Conservation (phyloP, 2,113 vertebrate genomes). For the Anoplopoma fimbria region DNA sequence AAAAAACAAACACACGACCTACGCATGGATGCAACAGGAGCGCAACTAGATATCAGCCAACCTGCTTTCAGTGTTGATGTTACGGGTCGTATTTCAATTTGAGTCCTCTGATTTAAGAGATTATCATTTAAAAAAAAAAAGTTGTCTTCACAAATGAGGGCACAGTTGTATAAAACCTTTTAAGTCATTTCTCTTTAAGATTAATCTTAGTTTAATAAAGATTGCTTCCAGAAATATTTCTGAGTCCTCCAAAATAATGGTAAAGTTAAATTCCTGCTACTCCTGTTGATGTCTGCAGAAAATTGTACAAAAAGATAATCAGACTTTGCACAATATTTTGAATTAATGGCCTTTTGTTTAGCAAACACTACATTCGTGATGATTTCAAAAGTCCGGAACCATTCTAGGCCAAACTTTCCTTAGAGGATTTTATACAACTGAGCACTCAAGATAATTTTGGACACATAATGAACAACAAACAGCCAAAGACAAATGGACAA, state of each 20-base stretch:
- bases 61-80: background rate
- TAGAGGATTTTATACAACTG: background rate
- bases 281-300: too few relatives aligned
- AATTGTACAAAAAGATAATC: too few relatives aligned
- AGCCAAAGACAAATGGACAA: slow-evolving; percentile 20
- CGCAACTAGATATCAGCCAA: background rate
- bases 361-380: background rate
- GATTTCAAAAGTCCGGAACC: background rate
- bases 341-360: too few relatives aligned
- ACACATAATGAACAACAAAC: slow-evolving; percentile 17
- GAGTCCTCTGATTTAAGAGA: background rate
- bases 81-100: background rate
- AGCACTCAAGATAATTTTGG: background rate
- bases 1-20: background rate
- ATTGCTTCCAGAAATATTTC: background rate
- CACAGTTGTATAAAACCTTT: slow-evolving; percentile 2
- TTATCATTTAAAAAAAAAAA: background rate
- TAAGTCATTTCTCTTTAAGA: too few relatives aligned
- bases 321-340: too few relatives aligned
- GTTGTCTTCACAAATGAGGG: slow-evolving; percentile 7
- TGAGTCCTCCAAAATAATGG: background rate
- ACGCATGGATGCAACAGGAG: background rate
- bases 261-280: background rate
- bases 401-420: background rate
- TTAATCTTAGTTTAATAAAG: background rate